Percentiles rank a stretch among this genome's conserved stretches.
phyloP scores from a whole-genome alignment of 2,113 vertebrate genomes.

The Phylloscopus whistleri region DNA sequence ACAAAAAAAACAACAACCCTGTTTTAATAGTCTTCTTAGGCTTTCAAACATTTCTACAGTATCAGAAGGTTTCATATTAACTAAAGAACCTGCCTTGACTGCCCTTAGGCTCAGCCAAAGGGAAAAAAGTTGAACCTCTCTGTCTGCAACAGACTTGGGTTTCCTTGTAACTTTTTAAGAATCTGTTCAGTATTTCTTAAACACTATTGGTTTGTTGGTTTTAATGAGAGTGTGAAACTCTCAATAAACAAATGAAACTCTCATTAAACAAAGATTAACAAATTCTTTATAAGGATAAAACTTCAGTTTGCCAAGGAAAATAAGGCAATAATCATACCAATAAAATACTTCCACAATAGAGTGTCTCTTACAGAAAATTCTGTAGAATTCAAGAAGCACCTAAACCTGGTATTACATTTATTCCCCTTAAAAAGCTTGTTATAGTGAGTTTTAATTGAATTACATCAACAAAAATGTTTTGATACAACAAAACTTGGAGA shows the following conservation, averaged over 20 bases:
- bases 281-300: not conserved
- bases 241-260: too few relatives aligned
- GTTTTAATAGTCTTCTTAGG: not conserved
- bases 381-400: not conserved
- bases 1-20: too few relatives aligned
- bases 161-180: not conserved
- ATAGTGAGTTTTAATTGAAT: not conserved
- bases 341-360: not conserved
- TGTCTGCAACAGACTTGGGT: not conserved
- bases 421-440: not conserved
- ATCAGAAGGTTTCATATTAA: not conserved
- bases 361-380: not conserved
- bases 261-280: not conserved
- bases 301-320: not conserved
- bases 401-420: not conserved
- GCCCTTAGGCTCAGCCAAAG: not conserved
- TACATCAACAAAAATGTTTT: not conserved
- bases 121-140: not conserved
- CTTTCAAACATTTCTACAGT: not conserved
- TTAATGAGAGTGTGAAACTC: not conserved
- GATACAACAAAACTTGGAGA: not conserved
- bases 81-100: not conserved
- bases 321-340: not conserved
- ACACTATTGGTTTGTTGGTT: not conserved
- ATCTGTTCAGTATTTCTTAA: not conserved